A percentile compares a stretch with the other conserved stretches of the same genome.
These are phyloP conservation scores for Pyralis farinalis DNA, from an alignment of 2,888 invertebrate species.

Conservation along the genomic window DNA sequence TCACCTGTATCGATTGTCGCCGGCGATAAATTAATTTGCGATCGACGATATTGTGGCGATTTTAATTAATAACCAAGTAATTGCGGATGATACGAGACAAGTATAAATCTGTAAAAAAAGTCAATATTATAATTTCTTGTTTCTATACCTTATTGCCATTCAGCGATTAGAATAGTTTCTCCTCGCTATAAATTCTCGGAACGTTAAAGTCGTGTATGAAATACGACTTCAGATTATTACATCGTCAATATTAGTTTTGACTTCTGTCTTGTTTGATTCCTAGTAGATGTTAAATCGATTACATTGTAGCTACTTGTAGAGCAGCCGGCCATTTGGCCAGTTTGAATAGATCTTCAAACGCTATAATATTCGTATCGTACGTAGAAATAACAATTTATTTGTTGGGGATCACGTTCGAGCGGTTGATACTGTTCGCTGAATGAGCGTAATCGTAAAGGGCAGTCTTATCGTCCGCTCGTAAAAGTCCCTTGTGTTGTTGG, in stretches of 20 bases:
- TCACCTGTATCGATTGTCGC: conserved; percentile 4
- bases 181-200: conserved; percentile 3
- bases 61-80: not conserved
- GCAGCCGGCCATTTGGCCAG: conserved; percentile 1
- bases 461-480: conserved; percentile 53
- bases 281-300: conserved; percentile 31
- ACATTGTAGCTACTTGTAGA: conserved; percentile 29
- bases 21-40: conserved; percentile 6
- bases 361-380: not conserved
- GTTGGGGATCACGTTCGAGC: not conserved
- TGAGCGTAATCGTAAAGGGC: conserved; percentile 50
- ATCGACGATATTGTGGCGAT: not conserved
- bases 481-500: conserved; percentile 47
- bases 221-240: conserved; percentile 8
- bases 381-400: not conserved
- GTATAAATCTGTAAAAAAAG: not conserved
- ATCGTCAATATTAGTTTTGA: conserved; percentile 30
- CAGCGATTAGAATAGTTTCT: not conserved
- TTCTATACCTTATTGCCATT: not conserved
- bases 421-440: conserved; percentile 29
- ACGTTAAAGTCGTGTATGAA: conserved; percentile 9
- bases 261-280: conserved; percentile 30
- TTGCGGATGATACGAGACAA: not conserved
- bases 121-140: not conserved
- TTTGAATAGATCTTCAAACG: conserved; percentile 10